These are phyloP conservation scores for Hirudinaria manillensis DNA, from an alignment of 2,888 invertebrate species.

Conservation along the genomic window DNA sequence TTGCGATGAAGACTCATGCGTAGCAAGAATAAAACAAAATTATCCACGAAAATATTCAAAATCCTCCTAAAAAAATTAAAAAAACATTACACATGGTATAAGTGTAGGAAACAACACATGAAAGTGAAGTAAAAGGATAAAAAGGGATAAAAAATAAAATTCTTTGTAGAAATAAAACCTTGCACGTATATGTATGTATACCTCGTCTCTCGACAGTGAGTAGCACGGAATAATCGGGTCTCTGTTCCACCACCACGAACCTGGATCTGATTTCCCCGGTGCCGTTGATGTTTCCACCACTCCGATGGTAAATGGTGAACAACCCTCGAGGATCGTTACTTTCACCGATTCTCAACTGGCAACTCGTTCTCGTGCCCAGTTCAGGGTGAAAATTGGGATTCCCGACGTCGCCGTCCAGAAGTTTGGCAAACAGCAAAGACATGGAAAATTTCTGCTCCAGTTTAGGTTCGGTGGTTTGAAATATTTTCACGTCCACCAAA, in stretches of 20 bases:
- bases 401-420: constrained; percentile 34
- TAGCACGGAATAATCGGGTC: constrained; percentile 46
- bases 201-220: constrained; percentile 49
- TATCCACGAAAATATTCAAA: too few relatives aligned
- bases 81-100: too few relatives aligned
- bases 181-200: constrained; percentile 34
- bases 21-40: too few relatives aligned
- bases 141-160: too few relatives aligned
- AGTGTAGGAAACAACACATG: too few relatives aligned
- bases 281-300: background rate
- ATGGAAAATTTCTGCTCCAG: constrained; percentile 46
- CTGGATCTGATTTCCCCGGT: background rate
- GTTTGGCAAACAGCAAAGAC: constrained; percentile 40
- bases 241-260: constrained; percentile 47
- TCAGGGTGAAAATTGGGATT: constrained; percentile 43
- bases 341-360: constrained; percentile 44
- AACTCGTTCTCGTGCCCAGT: constrained; percentile 40
- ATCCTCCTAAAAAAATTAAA: too few relatives aligned
- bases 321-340: constrained; percentile 51
- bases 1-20: too few relatives aligned
- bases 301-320: constrained; percentile 45
- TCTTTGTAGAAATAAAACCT: too few relatives aligned
- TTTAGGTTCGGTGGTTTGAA: constrained; percentile 48
- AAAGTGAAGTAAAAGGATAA: too few relatives aligned
- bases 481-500: constrained; percentile 44